phyloP scores from a whole-genome alignment of 2,113 vertebrate species.

The Anarrhichthys ocellatus region DNA sequence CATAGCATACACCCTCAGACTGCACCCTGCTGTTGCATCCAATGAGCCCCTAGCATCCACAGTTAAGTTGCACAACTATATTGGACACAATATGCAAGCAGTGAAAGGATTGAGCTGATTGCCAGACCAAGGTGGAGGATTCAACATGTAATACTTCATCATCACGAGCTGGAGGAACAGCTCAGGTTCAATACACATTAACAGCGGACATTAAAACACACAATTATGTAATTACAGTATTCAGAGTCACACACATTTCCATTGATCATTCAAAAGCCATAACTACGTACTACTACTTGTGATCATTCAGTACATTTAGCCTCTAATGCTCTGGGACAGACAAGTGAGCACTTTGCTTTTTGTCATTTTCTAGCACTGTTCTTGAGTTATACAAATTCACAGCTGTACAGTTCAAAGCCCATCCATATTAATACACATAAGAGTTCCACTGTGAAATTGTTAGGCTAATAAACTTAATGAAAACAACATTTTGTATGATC shows the following conservation, averaged over 20 bases:
- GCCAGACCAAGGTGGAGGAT: not conserved
- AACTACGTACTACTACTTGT: not conserved
- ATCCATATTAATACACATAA: not conserved
- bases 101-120: constrained; percentile 9
- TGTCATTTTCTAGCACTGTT: not conserved
- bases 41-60: constrained; percentile 39
- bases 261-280: not conserved
- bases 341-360: not conserved
- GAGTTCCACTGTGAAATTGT: not conserved
- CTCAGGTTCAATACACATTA: constrained; percentile 11
- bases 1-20: constrained; percentile 39
- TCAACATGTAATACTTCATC: constrained; percentile 3
- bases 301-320: not conserved
- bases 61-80: constrained; percentile 28
- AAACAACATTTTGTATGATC: not conserved
- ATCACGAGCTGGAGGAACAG: constrained; percentile 1
- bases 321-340: not conserved
- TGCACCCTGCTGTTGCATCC: constrained; percentile 52
- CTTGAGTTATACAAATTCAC: not conserved
- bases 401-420: constrained; percentile 4
- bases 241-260: not conserved
- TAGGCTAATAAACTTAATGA: not conserved
- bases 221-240: not conserved
- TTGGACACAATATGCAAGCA: constrained; percentile 21
- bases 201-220: not conserved